Evolutionary conservation across 1,140 invertebrate species (phyloP).

Genomic region (Pseudomyrmex concolor): DNA sequence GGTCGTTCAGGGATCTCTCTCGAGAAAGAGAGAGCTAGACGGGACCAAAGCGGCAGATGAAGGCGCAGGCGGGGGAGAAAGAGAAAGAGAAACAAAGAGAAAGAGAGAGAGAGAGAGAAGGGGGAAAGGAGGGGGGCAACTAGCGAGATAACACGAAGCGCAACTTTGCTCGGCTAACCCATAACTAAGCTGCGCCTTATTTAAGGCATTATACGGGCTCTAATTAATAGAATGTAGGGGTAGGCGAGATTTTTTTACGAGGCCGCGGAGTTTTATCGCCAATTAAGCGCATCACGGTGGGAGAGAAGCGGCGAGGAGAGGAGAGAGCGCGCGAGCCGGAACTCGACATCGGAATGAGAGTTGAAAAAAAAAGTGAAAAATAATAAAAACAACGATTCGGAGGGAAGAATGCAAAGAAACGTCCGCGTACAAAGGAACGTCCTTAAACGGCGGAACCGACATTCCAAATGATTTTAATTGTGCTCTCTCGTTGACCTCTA

Average conservation of each 20-base stretch:
- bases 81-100: slow-evolving; percentile 26
- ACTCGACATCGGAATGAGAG: slow-evolving; percentile 14
- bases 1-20: slow-evolving; percentile 78
- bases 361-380: slow-evolving; percentile 52
- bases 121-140: slow-evolving; percentile 74
- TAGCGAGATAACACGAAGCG: slow-evolving; percentile 79
- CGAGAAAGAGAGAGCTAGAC: neutral
- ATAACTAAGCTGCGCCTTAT: slow-evolving; percentile 82
- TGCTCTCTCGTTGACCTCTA: neutral
- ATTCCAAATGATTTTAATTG: neutral
- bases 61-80: slow-evolving; percentile 61
- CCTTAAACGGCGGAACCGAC: too few species aligned
- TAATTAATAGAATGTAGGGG: slow-evolving; percentile 84
- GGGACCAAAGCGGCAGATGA: slow-evolving; percentile 9
- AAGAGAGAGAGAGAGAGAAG: slow-evolving; percentile 71
- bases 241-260: slow-evolving; percentile 83
- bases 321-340: slow-evolving; percentile 16
- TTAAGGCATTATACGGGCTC: slow-evolving; percentile 82
- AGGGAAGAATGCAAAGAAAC: slow-evolving; percentile 36
- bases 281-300: slow-evolving; percentile 78
- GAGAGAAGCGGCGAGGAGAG: slow-evolving; percentile 4
- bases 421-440: neutral
- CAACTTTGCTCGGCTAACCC: slow-evolving; percentile 79
- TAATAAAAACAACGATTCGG: slow-evolving; percentile 55
- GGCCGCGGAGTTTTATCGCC: slow-evolving; percentile 82